phyloP scores from a whole-genome alignment of 2,888 invertebrate genomes.

The Hirtodrosophila duncani region DNA sequence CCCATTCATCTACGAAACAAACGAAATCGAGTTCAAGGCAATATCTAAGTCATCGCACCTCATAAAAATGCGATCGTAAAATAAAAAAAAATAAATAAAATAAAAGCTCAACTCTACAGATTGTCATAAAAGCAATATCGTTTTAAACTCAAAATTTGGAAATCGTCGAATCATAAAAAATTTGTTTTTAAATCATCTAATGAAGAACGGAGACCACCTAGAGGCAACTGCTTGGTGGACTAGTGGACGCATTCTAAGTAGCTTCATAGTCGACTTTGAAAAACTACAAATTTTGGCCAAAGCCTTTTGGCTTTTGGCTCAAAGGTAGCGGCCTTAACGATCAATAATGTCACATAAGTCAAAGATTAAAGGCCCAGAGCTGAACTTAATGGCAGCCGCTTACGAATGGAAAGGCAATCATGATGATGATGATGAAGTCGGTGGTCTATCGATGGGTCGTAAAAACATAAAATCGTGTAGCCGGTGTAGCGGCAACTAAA shows the following conservation, averaged over 20 bases:
- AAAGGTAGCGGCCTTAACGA: conserved; percentile 57
- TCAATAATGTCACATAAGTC: conserved; percentile 72
- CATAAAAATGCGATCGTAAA: conserved; percentile 61
- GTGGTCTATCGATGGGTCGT: conserved; percentile 20
- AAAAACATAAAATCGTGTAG: conserved; percentile 2
- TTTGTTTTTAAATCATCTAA: conserved; percentile 1
- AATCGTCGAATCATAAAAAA: conserved; percentile 9
- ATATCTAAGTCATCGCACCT: conserved; percentile 71
- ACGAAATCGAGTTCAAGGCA: conserved; percentile 65
- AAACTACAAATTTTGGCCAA: conserved; percentile 67
- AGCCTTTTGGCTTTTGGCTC: conserved; percentile 34
- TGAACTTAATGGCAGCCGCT: too few species aligned
- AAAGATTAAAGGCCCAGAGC: conserved; percentile 56
- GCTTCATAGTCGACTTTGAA: conserved; percentile 39
- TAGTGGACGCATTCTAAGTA: conserved; percentile 55
- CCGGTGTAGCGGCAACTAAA: conserved; percentile 19
- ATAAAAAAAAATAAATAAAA: conserved; percentile 46
- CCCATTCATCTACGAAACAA: background rate
- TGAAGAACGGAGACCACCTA: conserved; percentile 53
- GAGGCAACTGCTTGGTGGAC: conserved; percentile 24
- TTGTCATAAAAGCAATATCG: conserved; percentile 50
- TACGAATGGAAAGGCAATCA: too few species aligned
- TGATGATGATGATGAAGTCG: conserved; percentile 15
- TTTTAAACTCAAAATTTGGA: conserved; percentile 25
- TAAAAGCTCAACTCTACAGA: conserved; percentile 52